phyloP scores from a whole-genome alignment of 1,140 invertebrate genomes.

The Bombus haemorrhoidalis region DNA sequence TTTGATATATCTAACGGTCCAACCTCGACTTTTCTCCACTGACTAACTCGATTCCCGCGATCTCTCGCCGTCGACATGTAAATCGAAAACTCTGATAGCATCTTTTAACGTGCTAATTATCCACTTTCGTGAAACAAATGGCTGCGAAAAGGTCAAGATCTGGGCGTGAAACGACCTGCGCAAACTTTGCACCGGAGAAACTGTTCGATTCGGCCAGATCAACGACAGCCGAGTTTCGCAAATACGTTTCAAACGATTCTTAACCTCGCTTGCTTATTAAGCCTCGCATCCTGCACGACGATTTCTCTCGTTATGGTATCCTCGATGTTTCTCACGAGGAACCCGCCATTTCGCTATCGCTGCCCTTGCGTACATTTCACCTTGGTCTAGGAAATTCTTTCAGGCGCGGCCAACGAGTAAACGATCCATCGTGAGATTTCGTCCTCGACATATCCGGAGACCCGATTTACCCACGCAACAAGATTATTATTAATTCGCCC shows the following conservation, averaged over 20 bases:
- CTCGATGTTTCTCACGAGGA: neutral
- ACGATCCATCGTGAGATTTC: neutral
- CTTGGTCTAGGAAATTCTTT: neutral
- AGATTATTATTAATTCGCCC: slow-evolving; percentile 26
- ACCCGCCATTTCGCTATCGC: neutral
- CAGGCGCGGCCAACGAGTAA: neutral
- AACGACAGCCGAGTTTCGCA: slow-evolving; percentile 57
- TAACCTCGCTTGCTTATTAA: slow-evolving; percentile 56
- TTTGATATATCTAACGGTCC: neutral
- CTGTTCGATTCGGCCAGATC: slow-evolving; percentile 27
- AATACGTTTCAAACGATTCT: slow-evolving; percentile 38
- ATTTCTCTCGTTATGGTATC: slow-evolving; percentile 48
- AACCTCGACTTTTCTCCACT: neutral
- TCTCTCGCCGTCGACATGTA: neutral
- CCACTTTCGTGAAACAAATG: neutral
- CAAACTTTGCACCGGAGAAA: slow-evolving; percentile 6
- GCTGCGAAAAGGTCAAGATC: neutral
- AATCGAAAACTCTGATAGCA: neutral
- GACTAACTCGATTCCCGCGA: neutral
- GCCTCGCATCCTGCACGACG: slow-evolving; percentile 45
- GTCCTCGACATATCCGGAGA: slow-evolving; percentile 1
- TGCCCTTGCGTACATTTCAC: neutral
- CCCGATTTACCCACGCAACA: neutral
- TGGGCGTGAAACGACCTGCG: neutral
- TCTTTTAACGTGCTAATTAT: slow-evolving; percentile 6